Base-by-base conservation (phyloP, 2,888 invertebrate species). In the Drosophila aldrichi region DNA sequence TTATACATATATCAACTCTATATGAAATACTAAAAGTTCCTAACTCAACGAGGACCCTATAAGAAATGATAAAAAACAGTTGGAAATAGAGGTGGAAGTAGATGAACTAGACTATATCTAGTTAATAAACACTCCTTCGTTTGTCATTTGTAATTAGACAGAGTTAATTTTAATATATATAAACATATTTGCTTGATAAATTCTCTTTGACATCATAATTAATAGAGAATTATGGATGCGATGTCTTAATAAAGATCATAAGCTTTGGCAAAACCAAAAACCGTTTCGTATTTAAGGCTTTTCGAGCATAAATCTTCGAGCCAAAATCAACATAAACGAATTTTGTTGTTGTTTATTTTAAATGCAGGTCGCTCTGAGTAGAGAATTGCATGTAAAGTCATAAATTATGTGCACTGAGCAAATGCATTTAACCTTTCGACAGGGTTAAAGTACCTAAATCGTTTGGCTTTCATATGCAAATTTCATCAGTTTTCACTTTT, bases 391-490 rank as follows among this genome's bases (percentile, higher is more conserved):
- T 51, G 38, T 72, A 80, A 61, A 59, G 55, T 58, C 61, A 72
- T 77, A 79, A 82, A 68, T 69, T 60, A 58, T 66, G 62, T 34
- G 64, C 63, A 51, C 56, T 61, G 29, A 56, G 55, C 56, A 63
- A 69, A 88, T 85, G 76, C 86, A 75, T 85, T 88, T 79, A 75
- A 70, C 79, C 68, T 74, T 58, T 80, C 70, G 66, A 68, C 55
- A 16, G 66, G 52, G 54, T 55, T 54, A 57, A 69, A 54, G 66
- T 60, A 41, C 55, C 65, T 52, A 64, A 54, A 52, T 46, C 40
- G 25, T 16, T 16, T 34, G 22, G 34, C 69, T 70, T 73, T 77
- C 67, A 65, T 56, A 83, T 88, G 77, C 57, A 83, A 83, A 83
- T 83, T 73, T 60, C 9, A 58, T 29, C 65, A 65, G 29, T 67